Conservation (phyloP, 92 coral and sea anemone genomes). For the Pocillopora grandis region DNA sequence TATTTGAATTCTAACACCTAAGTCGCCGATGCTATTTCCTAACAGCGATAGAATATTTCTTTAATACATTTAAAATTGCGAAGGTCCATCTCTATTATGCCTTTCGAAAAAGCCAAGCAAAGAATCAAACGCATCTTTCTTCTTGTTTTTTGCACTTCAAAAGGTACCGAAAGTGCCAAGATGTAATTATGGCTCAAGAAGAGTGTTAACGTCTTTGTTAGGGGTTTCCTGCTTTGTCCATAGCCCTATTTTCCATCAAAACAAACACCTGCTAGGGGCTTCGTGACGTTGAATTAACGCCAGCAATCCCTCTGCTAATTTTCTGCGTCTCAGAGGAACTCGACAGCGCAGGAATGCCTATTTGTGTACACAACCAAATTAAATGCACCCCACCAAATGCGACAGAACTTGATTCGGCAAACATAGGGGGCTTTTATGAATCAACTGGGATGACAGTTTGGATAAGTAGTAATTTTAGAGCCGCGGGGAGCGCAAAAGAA, state of each 20-base stretch:
- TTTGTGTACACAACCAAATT: conserved; percentile 36
- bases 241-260: conserved; percentile 41
- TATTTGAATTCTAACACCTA: conserved; percentile 19
- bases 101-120: neutral
- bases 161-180: conserved; percentile 44
- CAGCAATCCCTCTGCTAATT: conserved; percentile 2
- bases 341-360: conserved; percentile 37
- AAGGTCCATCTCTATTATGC: conserved; percentile 1
- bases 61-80: conserved; percentile 22
- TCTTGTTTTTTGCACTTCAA: conserved; percentile 33
- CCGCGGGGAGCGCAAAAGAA: conserved; percentile 30
- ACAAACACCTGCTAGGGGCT: conserved; percentile 46
- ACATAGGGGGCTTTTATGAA: conserved; percentile 32
- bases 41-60: conserved; percentile 13
- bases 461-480: conserved; percentile 9
- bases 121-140: neutral
- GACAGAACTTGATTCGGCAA: conserved; percentile 39
- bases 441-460: conserved; percentile 30
- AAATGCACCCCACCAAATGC: conserved; percentile 35
- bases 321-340: neutral
- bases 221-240: conserved; percentile 52
- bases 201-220: conserved; percentile 36
- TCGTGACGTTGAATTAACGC: conserved; percentile 18
- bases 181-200: conserved; percentile 31
- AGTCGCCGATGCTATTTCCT: conserved; percentile 21